Base-by-base conservation (phyloP, 1,140 invertebrate species). In the Aphidius gifuensis region DNA sequence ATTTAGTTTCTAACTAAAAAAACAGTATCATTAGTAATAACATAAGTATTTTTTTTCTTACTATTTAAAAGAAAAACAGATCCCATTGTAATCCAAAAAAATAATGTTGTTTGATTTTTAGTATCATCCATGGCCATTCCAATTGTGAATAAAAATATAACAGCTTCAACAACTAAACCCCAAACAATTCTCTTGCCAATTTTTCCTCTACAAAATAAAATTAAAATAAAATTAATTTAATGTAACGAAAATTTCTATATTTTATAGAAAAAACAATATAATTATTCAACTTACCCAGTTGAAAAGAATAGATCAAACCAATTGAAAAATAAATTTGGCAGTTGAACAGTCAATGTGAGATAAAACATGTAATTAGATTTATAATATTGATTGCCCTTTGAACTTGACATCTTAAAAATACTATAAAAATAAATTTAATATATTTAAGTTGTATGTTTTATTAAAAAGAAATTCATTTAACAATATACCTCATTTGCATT, bases 261-360 rank as follows among this genome's bases (percentile, higher is more conserved):
- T 16, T 16, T 16, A 16, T 16, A 16, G 16, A 16, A 16, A 16
- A n/a, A 16, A 8, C 16, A 9, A 54, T 6, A 9, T 16, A 16
- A 54, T 44, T 54, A 57, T 32, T 43, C 0, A 39, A 62, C 87
- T 85, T 81, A 96, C 93, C 91, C 91, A 58, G 96, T 84, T 75
- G 91, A 88, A 64, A 94, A 83, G 76, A 98, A 98, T 61, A 98
- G 87, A 78, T 99, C 99, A 49, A 98, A 76, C 88, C 93, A 94
- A 81, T 94, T 98, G 81, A 98, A 96, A 4, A 97, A 66, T 5
- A 98, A 82, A 83, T 97, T 99, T n/a, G 97, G 96, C 65, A 97
- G 84, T 84, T 99, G 96, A 5, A 93, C 84, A 5, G 90, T 90
- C 74, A 96, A 91, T 42, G 89, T 90, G 43, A 97, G 74, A 73